Conservation (phyloP, 1,140 invertebrate genomes). For the Bombyx mori region ASM3026992v2 NC_085127.1:9416501-9417000, state of each 20-base stretch:
- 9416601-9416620: slow-evolving; percentile 2
- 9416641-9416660: slow-evolving; percentile 60
- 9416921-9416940: neutral
- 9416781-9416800: slow-evolving; percentile 50
- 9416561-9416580: too few species aligned
- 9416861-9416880: slow-evolving; percentile 78
- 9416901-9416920: too few species aligned
- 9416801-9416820: slow-evolving; percentile 48
- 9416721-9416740: slow-evolving; percentile 47
- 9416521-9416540: too few species aligned
- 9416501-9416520: too few species aligned
- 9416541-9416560: too few species aligned
- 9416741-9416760: slow-evolving; percentile 55
- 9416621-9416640: slow-evolving; percentile 37
- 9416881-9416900: slow-evolving; percentile 30
- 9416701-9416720: slow-evolving; percentile 55
- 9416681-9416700: slow-evolving; percentile 70
- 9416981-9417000: too few species aligned
- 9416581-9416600: neutral
- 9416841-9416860: slow-evolving; percentile 80
- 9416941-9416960: neutral
- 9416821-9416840: slow-evolving; percentile 33
- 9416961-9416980: too few species aligned
- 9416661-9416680: slow-evolving; percentile 55
- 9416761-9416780: slow-evolving; percentile 47